These are phyloP conservation scores for Riptortus pedestris DNA, from an alignment of 1,140 invertebrate species.

Conservation along the genomic window DNA sequence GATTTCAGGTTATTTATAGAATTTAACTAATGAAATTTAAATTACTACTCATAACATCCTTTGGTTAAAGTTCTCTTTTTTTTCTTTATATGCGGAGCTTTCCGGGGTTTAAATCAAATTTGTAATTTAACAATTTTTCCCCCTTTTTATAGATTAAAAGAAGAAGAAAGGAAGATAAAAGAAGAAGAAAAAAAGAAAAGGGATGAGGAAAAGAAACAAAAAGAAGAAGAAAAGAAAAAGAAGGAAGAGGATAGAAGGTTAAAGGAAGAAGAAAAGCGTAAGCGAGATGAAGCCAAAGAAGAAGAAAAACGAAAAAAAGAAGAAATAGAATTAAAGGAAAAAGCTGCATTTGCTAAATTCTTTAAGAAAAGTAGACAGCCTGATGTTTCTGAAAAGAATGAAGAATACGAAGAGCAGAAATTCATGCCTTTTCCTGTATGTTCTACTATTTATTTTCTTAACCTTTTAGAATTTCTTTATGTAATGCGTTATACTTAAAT, in stretches of 20 bases:
- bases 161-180: too few relatives aligned
- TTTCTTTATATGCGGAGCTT: too few relatives aligned
- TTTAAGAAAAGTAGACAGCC: conserved; percentile 14
- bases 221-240: conserved; percentile 18
- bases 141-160: conserved; percentile 5
- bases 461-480: background rate
- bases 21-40: too few relatives aligned
- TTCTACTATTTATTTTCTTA: background rate
- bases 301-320: conserved; percentile 18
- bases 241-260: conserved; percentile 21
- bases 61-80: too few relatives aligned
- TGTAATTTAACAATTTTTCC: background rate
- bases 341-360: conserved; percentile 18
- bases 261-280: conserved; percentile 20
- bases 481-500: too few relatives aligned
- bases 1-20: too few relatives aligned
- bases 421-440: conserved; percentile 25
- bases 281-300: conserved; percentile 18
- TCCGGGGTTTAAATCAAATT: too few relatives aligned
- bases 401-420: conserved; percentile 3
- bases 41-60: too few relatives aligned
- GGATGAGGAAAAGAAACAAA: conserved; percentile 13
- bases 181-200: conserved; percentile 22
- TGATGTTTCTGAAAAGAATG: conserved; percentile 11
- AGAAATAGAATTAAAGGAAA: conserved; percentile 20